Percentiles rank a stretch among this genome's conserved stretches.
phyloP scores from a whole-genome alignment of 2,113 vertebrate species.

The Burhinus bistriatus region DNA sequence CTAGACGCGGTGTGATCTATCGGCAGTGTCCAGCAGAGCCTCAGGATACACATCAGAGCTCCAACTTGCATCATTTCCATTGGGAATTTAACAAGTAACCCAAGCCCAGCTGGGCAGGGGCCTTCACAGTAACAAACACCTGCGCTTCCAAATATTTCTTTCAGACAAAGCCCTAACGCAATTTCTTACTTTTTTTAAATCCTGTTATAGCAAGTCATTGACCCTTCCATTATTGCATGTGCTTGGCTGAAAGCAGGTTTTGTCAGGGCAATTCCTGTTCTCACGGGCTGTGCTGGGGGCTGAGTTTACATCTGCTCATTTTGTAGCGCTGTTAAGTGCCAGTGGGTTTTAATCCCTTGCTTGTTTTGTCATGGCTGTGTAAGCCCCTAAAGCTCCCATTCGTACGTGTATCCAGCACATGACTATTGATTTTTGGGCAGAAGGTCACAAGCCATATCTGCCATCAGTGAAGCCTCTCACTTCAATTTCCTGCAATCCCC shows the following conservation, averaged over 20 bases:
- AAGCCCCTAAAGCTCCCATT: conserved; percentile 9
- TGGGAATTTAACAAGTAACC: neutral
- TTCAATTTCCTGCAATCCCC: conserved; percentile 65
- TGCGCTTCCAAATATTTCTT: neutral
- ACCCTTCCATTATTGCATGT: neutral
- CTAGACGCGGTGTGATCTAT: neutral
- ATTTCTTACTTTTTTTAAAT: neutral
- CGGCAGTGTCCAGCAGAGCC: neutral
- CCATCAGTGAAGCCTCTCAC: conserved; percentile 33
- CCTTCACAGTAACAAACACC: neutral
- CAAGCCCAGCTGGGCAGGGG: neutral
- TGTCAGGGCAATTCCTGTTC: neutral
- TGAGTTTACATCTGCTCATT: neutral
- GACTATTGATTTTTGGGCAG: conserved; percentile 13
- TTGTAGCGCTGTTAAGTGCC: neutral
- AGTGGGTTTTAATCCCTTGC: neutral
- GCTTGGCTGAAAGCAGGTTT: neutral
- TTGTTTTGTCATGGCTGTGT: neutral
- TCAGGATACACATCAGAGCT: neutral
- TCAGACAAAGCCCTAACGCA: neutral
- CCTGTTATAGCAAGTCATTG: neutral
- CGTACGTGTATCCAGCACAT: neutral
- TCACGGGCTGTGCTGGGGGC: neutral
- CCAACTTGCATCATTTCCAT: neutral
- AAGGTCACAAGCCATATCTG: conserved; percentile 46